Evolutionary conservation across 2,888 invertebrate genomes (phyloP), one percentile per base, ranked within the genome.

Genomic region (Cephus nigrinus): DNA sequence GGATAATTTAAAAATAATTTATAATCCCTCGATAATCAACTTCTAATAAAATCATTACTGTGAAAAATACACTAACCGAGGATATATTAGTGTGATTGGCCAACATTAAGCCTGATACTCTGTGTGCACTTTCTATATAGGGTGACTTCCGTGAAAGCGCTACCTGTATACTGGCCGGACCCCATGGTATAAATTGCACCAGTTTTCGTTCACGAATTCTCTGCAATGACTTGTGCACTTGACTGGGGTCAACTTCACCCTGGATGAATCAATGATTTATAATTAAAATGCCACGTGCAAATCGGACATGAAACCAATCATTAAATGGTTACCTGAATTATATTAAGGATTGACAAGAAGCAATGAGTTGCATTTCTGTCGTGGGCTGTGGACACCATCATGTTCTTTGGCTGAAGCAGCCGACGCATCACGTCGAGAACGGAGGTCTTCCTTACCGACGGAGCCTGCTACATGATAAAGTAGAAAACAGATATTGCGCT

Each of bases 1-100:
- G 81, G 31, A 71, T 3, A 32, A 55, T 55, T 15, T 31, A 72
- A 74, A 75, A 4, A 23, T 23, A 55, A 9, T 55, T 23, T 9
- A 4, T 2, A 23, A 23, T 55, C 15, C 40, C 2, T 55, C 40
- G n/a, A 9, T 23, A 23, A 15, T 40, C 40, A 40, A 23, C 1
- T 55, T 23, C 0, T 23, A 11, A 12, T 30, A 34, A 30, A 78
- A 33, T 32, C 3, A 9, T 33, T 15, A 33, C 23, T 32, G 23
- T 15, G 3, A 71, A 5, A 15, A 71, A 30, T 40, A 77, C 76
- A 94, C 95, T 94, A 92, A 97, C 98, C 73, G 97, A 96, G 82
- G 97, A 97, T 86, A 99, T 99, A 89, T 98, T 98, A 11, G 99
- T 99, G 92, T 99, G 98, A 92, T 99, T 99, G 83, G 99, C 99